phyloP scores from a whole-genome alignment of 2,888 invertebrate genomes.

The Tromatobia lineatoria region DNA sequence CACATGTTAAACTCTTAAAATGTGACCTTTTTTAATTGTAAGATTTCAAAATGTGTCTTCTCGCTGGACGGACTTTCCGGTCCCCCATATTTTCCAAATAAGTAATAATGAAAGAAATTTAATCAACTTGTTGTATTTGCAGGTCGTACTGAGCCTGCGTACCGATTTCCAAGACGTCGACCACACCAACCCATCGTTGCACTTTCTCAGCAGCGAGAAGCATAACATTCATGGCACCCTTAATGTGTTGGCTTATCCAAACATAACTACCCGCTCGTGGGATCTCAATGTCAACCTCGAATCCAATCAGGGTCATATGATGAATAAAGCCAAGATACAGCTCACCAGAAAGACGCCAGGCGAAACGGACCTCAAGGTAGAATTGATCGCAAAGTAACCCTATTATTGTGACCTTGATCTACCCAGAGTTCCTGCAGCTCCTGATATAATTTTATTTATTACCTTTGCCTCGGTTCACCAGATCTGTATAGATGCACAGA shows the following conservation, averaged over 20 bases:
- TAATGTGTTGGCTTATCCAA: constrained; percentile 76
- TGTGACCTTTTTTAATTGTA: no score
- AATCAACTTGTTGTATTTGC: constrained; percentile 19
- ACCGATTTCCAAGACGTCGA: constrained; percentile 73
- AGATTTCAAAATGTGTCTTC: no score
- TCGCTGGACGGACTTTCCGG: no score
- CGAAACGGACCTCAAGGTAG: constrained; percentile 81
- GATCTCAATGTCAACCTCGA: constrained; percentile 79
- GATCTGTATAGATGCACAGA: constrained; percentile 83
- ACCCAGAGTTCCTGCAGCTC: not conserved
- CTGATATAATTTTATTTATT: not conserved
- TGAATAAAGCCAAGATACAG: constrained; percentile 77
- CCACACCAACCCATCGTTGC: constrained; percentile 61
- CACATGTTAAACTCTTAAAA: no score
- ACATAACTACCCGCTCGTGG: constrained; percentile 78
- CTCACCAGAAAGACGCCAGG: constrained; percentile 80
- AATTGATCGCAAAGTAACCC: not conserved
- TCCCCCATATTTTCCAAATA: no score
- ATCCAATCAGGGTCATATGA: constrained; percentile 77
- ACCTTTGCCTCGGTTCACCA: no score
- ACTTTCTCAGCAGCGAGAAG: constrained; percentile 59
- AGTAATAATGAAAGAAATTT: not conserved
- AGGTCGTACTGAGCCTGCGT: constrained; percentile 78
- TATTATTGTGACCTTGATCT: not conserved
- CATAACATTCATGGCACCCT: constrained; percentile 77